Base-by-base conservation (phyloP, 2,888 invertebrate genomes). In the Mythimna pallens region DNA sequence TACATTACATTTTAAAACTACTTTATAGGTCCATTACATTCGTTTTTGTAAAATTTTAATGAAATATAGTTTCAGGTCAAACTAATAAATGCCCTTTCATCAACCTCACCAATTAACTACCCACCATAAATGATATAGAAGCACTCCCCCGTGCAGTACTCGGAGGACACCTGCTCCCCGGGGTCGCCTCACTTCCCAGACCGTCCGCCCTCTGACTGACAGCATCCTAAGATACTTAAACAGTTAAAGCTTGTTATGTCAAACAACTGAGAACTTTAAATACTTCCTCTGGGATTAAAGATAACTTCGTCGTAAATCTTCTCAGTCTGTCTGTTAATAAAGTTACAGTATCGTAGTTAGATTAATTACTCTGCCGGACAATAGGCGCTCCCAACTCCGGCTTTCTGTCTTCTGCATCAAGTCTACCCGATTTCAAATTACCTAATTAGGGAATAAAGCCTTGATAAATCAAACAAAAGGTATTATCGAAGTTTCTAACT, bases 181-280 rank as follows among this genome's bases (percentile, higher is more conserved):
- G 57, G n/a, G 40, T 14, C 58, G 4, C 30, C n/a, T 1, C n/a
- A 8, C 20, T 55, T 34, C 34, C 47, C 4, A 20, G 14, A 52
- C 9, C 20, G 25, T 25, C 22, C 25, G 8, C 43, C 25, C 36
- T 12, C 43, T 73, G 73, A 59, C 64, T 73, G 76, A 65, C 80
- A 76, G n/a, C 9, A 66, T 58, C 55, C 75, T 57, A 75, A 66
- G 62, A 75, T 62, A 81, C 81, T 77, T 77, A 81, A 76, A 73
- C 65, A 65, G 76, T 75, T 77, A 81, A 75, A 77, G 81, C 77
- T 75, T 81, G 65, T 77, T 75, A 81, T 76, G 81, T 81, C 77
- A 81, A 81, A 62, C 76, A 76, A 54, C 52, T 81, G 61, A n/a
- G 62, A 75, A 77, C 65, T 81, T 81, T 20, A 62, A 81, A 77